Evolutionary conservation across 2,888 invertebrate genomes (phyloP), one percentile per base, ranked within the genome.

Genomic region (Napeogenes inachia): DNA sequence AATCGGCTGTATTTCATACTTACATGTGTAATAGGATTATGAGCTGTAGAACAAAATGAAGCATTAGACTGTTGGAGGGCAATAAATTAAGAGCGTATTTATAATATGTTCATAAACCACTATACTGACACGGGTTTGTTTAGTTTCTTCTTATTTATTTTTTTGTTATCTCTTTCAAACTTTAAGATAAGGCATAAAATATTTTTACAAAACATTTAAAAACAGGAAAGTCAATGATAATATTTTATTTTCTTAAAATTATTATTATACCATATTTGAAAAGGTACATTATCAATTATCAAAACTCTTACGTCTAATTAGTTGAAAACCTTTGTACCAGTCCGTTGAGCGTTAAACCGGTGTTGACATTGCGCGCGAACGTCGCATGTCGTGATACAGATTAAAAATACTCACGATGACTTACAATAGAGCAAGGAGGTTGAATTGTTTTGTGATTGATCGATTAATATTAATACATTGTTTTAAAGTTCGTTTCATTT

Each of bases 1-100:
- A 81, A 81, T 82, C 75, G 77, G 73, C 63, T 68, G 69, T 72
- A 70, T 71, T 67, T 60, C 66, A 70, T 71, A 71, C 67, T 69
- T 72, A 70, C 69, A 67, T 66, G 65, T 70, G 66, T 66, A 68
- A 70, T 67, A 64, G 61, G 70, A 68, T 70, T 68, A 68, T 62
- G 62, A 56, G 53, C 56, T 70, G 66, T 70, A 69, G 73, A 68
- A 71, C 64, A 70, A 69, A 68, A 64, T 67, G 60, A 45, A 47
- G 32, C 61, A 60, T 60, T 60, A 54, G 61, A 58, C 54, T 42
- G 57, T 38, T 60, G 47, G 60, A 58, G n/a, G 60, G 56, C 56
- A 56, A 59, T 64, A 62, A 62, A 45, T 66, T 61, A 53, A 46
- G 62, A 57, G 58, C 62, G 57, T 60, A 33, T 54, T 63, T 60